phyloP scores from a whole-genome alignment of 2,113 vertebrate species.

The Ceyx melanurus region DNA sequence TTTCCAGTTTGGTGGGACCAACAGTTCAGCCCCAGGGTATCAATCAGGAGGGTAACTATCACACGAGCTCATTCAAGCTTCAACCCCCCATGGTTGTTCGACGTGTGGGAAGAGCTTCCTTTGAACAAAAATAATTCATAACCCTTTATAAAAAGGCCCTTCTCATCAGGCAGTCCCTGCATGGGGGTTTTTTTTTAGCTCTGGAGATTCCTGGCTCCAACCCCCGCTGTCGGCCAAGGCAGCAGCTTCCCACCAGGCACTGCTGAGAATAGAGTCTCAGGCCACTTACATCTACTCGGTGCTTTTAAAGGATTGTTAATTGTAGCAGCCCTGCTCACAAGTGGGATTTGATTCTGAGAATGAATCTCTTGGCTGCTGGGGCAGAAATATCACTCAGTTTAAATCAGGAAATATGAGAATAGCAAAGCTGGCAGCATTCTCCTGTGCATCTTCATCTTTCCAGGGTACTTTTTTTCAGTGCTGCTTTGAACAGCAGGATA shows the following conservation, averaged over 20 bases:
- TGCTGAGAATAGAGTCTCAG: conserved; percentile 2
- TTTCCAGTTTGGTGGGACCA: conserved; percentile 5
- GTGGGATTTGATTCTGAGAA: conserved; percentile 32
- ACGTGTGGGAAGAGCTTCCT: conserved; percentile 27
- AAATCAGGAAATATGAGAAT: conserved; percentile 8
- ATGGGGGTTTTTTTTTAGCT: background rate
- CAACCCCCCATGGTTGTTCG: background rate
- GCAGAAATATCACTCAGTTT: conserved; percentile 31
- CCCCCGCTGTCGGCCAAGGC: background rate
- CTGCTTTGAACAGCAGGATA: conserved; percentile 5
- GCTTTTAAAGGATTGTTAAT: conserved; percentile 10
- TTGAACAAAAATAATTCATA: conserved; percentile 16
- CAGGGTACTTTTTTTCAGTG: background rate
- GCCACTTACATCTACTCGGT: conserved; percentile 5
- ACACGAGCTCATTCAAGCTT: conserved; percentile 17
- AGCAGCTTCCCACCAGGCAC: background rate
- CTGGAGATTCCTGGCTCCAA: conserved; percentile 30
- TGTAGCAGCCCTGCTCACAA: background rate
- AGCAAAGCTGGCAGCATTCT: conserved; percentile 33
- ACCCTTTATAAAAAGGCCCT: conserved; percentile 26
- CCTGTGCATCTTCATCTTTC: conserved; percentile 7
- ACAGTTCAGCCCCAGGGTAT: background rate
- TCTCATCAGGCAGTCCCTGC: background rate
- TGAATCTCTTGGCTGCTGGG: conserved; percentile 11
- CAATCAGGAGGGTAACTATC: background rate